Percentiles rank a stretch among this genome's conserved stretches.
Conservation (phyloP, 2,113 vertebrate genomes). For the Dascyllus trimaculatus region DNA sequence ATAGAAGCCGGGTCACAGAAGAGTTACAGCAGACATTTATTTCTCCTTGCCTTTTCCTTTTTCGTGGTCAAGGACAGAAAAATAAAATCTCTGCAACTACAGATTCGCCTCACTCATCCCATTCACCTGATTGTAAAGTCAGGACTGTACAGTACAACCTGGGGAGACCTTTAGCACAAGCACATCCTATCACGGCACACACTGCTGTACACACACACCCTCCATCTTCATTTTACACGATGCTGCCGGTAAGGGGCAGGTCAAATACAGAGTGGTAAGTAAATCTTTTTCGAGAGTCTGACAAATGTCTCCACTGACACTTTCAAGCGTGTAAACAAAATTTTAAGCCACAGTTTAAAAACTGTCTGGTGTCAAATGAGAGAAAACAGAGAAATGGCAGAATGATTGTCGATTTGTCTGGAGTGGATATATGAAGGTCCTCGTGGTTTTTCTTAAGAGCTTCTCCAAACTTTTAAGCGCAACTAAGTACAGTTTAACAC, state of each 20-base stretch:
- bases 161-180: constrained; percentile 7
- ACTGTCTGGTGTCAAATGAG: background rate
- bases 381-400: background rate
- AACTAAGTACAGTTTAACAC: too few relatives aligned
- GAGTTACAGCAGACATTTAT: too few relatives aligned
- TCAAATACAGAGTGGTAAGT: background rate
- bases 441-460: background rate
- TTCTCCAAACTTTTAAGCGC: background rate
- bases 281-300: background rate
- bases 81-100: too few relatives aligned
- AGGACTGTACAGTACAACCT: constrained; percentile 1
- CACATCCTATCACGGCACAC: constrained; percentile 6
- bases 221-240: constrained; percentile 1
- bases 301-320: background rate
- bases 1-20: too few relatives aligned
- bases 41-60: background rate
- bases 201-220: background rate
- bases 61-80: too few relatives aligned
- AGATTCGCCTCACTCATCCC: background rate
- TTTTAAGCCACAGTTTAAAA: background rate
- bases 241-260: background rate
- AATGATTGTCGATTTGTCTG: background rate
- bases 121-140: background rate
- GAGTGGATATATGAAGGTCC: background rate
- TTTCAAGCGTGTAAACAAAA: background rate